Percentiles rank a stretch among this genome's conserved stretches.
Conservation (phyloP, 2,888 invertebrate species). For the Anthrax anthrax region DNA sequence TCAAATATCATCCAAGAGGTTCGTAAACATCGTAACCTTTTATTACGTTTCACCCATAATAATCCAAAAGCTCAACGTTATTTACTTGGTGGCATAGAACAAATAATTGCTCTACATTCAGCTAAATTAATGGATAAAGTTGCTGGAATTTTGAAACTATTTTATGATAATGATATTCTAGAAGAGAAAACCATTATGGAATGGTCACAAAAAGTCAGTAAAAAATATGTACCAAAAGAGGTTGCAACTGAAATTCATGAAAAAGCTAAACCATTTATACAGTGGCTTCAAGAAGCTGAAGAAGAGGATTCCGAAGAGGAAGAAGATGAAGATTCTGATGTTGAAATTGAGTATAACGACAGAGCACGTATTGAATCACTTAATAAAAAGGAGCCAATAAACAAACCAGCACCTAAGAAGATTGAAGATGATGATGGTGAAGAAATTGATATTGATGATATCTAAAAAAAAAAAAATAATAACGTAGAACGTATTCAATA, state of each 20-base stretch:
- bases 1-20: constrained; percentile 53
- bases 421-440: constrained; percentile 54
- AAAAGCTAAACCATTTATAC: constrained; percentile 84
- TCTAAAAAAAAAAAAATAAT: constrained; percentile 40
- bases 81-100: constrained; percentile 88
- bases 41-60: constrained; percentile 68
- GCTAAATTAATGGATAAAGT: constrained; percentile 73
- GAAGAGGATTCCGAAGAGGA: constrained; percentile 76
- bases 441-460: constrained; percentile 87
- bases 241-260: constrained; percentile 81
- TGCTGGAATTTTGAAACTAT: constrained; percentile 72
- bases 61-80: constrained; percentile 80
- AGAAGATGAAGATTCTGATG: constrained; percentile 43
- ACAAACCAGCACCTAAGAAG: constrained; percentile 34
- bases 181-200: constrained; percentile 89
- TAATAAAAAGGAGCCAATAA: constrained; percentile 43
- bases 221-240: constrained; percentile 88
- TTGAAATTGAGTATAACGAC: constrained; percentile 77
- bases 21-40: constrained; percentile 58
- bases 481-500: too few relatives aligned
- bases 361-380: constrained; percentile 64
- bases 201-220: constrained; percentile 90
- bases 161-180: constrained; percentile 91
- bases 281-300: constrained; percentile 94
- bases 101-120: constrained; percentile 70